Conservation (phyloP, 2,888 invertebrate genomes). For the Chloroclystis v-ata region DNA sequence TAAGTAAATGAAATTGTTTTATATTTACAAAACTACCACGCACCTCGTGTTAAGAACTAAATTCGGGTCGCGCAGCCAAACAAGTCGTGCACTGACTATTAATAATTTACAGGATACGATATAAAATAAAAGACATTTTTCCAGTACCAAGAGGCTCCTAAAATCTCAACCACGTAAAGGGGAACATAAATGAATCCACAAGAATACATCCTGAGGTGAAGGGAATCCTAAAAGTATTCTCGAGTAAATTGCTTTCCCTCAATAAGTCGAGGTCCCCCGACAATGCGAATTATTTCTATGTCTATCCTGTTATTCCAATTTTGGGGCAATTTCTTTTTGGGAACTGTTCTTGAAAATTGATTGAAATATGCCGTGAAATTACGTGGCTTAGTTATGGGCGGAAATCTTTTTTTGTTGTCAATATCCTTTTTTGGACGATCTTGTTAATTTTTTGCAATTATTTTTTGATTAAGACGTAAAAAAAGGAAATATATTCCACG, state of each 20-base stretch:
- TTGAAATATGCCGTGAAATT: conserved; percentile 3
- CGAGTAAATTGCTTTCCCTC: conserved; percentile 59
- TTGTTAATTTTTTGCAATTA: no score
- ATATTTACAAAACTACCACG: no score
- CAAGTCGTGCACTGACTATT: no score
- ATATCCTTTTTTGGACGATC: no score
- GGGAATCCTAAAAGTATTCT: conserved; percentile 35
- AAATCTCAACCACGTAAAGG: not conserved
- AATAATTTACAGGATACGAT: no score
- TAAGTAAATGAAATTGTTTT: no score
- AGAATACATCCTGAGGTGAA: conserved; percentile 5
- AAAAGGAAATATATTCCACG: no score
- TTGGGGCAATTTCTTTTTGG: conserved; percentile 54
- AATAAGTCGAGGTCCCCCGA: conserved; percentile 62
- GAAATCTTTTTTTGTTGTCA: not conserved
- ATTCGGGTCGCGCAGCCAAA: no score
- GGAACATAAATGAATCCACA: conserved; percentile 1
- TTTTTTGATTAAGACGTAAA: no score
- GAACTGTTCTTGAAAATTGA: conserved; percentile 6
- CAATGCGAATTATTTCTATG: conserved; percentile 63
- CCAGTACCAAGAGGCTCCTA: no score
- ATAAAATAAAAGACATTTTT: no score
- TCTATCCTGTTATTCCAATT: conserved; percentile 66
- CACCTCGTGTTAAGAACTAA: no score
- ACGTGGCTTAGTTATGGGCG: not conserved